These are phyloP conservation scores for Gymnocheta viridis DNA, from an alignment of 2,888 invertebrate species.

Conservation along the genomic window DNA sequence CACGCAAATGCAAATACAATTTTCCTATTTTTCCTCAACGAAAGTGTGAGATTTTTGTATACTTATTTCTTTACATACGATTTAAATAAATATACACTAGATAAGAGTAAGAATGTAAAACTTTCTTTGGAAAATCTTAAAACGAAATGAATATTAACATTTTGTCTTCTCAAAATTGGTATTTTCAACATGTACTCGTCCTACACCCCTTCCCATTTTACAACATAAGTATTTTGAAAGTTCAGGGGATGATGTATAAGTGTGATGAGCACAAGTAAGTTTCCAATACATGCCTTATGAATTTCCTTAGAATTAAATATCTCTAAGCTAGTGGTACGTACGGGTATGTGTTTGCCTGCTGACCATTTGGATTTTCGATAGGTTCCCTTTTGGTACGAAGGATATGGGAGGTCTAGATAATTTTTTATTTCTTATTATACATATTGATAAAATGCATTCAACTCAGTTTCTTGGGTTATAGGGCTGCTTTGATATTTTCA, in stretches of 20 bases:
- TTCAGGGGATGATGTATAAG: background rate
- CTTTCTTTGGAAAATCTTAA: conserved; percentile 49
- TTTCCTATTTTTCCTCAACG: conserved; percentile 4
- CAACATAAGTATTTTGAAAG: background rate
- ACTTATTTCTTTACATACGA: background rate
- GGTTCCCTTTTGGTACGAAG: background rate
- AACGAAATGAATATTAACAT: conserved; percentile 64
- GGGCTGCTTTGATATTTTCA: background rate
- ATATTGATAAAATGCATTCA: background rate
- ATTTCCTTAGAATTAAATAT: conserved; percentile 6
- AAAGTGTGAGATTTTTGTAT: conserved; percentile 36
- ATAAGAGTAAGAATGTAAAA: conserved; percentile 6
- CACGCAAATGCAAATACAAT: background rate
- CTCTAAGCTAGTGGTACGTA: background rate
- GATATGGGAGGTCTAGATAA: background rate
- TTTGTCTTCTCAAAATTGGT: conserved; percentile 51
- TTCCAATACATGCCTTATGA: background rate
- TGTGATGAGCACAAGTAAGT: background rate
- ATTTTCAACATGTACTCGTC: conserved; percentile 6
- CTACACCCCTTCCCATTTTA: background rate
- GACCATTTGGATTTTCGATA: conserved; percentile 2
- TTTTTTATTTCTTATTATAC: background rate
- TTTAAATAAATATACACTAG: background rate
- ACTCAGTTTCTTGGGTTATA: background rate
- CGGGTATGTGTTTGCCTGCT: background rate